Evolutionary conservation across 2,113 vertebrate genomes (phyloP).

Genomic region (Pollachius pollachius): DNA sequence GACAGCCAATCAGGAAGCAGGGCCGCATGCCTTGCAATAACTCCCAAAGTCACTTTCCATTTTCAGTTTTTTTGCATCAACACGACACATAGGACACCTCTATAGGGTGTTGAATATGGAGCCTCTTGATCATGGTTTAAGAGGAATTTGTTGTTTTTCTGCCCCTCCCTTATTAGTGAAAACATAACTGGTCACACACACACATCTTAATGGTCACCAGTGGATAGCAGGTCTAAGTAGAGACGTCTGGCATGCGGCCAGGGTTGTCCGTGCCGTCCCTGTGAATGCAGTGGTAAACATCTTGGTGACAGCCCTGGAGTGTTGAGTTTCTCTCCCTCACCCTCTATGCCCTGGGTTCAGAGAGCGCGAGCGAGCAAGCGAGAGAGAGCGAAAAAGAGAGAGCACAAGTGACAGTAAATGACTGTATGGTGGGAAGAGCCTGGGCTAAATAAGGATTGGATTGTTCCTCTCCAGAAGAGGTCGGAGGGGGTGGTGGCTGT

Average conservation of each 20-base stretch:
- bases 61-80: background rate
- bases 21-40: constrained; percentile 16
- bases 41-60: constrained; percentile 8
- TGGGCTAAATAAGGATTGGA: constrained; percentile 62
- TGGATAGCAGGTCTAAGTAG: too few species aligned
- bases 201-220: too few species aligned
- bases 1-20: constrained; percentile 6
- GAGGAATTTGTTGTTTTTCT: too few species aligned
- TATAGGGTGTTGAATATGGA: background rate
- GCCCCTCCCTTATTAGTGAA: too few species aligned
- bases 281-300: constrained; percentile 27
- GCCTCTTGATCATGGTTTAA: too few species aligned
- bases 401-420: constrained; percentile 47
- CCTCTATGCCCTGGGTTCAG: too few species aligned
- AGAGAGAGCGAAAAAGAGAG: too few species aligned
- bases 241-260: too few species aligned
- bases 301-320: constrained; percentile 23
- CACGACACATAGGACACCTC: constrained; percentile 10
- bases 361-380: too few species aligned
- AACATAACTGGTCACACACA: too few species aligned
- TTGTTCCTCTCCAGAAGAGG: constrained; percentile 59
- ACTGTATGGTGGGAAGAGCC: constrained; percentile 50
- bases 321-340: background rate
- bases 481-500: constrained; percentile 20
- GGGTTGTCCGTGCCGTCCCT: background rate